These are phyloP conservation scores for Danio tinwini DNA, from an alignment of 2,797 vertebrate species.

Conservation along the genomic window DNA sequence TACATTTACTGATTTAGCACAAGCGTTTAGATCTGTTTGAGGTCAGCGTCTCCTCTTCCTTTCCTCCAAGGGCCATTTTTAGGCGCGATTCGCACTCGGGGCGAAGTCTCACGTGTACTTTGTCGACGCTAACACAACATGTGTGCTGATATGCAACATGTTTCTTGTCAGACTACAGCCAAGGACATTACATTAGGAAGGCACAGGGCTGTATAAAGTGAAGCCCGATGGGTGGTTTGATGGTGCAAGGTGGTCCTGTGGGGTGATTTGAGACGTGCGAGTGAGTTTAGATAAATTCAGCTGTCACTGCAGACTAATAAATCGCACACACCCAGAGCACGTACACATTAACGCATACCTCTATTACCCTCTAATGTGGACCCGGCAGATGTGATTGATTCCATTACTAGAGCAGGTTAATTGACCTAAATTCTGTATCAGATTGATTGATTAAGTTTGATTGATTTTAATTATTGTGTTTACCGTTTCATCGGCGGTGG, in stretches of 20 bases:
- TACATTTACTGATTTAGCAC: background rate
- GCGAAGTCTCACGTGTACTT: slow-evolving; percentile 24
- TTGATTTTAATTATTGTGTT: slow-evolving; percentile 58
- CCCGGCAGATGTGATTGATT: slow-evolving; percentile 44
- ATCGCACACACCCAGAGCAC: background rate
- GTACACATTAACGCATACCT: slow-evolving; percentile 7
- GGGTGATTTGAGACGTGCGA: slow-evolving; percentile 34
- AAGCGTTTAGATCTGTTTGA: background rate
- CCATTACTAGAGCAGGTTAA: slow-evolving; percentile 41
- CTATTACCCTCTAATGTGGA: slow-evolving; percentile 27
- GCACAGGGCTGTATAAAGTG: background rate
- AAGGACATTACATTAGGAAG: slow-evolving; percentile 4
- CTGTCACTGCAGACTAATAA: slow-evolving; percentile 30
- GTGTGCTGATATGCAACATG: slow-evolving; percentile 30
- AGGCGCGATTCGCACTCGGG: background rate
- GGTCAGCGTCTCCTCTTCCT: background rate
- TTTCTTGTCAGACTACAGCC: background rate
- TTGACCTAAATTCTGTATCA: slow-evolving; percentile 50
- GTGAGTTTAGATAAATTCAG: slow-evolving; percentile 17
- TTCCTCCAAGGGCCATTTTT: slow-evolving; percentile 22
- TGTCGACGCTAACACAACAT: slow-evolving; percentile 26
- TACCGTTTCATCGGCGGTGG: slow-evolving; percentile 38
- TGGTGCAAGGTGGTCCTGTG: slow-evolving; percentile 18
- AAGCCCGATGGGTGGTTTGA: slow-evolving; percentile 8
- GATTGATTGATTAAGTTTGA: slow-evolving; percentile 55